Evolutionary conservation across 2,113 vertebrate genomes (phyloP), one percentile per base, ranked within the genome.

Genomic region (Bufo gargarizans): DNA sequence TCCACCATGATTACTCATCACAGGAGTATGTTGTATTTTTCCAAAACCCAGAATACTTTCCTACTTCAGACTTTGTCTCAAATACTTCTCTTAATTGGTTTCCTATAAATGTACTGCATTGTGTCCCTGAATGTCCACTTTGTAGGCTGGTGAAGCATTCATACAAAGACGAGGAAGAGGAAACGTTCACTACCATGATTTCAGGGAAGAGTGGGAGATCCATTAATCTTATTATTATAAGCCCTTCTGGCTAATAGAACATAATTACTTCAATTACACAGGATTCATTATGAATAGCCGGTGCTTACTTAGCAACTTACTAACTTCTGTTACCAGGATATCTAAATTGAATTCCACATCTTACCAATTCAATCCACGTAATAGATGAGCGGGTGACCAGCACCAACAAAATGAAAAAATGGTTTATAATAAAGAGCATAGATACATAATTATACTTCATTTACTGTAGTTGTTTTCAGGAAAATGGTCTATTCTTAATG

Each of bases 261-360:
- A 77, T 63, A 86, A 77, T 86, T 86, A 76, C 71, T 10, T 11
- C 7, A 65, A 67, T 84, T 55, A 71, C 72, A 7, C n/a, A 50
- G 14, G 55, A 17, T 76, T 71, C 12, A 19, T 49, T 65, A 20
- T 20, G 49, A 71, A 71, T 55, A 71, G 82, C 22, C 14, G 12
- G 50, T 72, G 17, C 47, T 84, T 19, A 11, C 16, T 45, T 9
- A 59, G 33, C 47, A 5, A 33, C 33, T 33, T 33, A 33, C 33
- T 33, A 33, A 33, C 33, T 59, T 33, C 14, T 20, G 53, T 76
- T 85, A 20, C 22, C 53, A 59, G 33, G 33, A 85, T 74, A 76
- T 76, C 53, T 20, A 50, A 85, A 58, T 76, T 85, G 53, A 76
- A 74, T 59, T 58, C 19, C 53, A 58, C 33, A 43, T 84, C 47